A percentile compares a stretch with the other conserved stretches of the same genome.
phyloP scores from a whole-genome alignment of 2,888 invertebrate species.

The Drosophila stalkeri region DNA sequence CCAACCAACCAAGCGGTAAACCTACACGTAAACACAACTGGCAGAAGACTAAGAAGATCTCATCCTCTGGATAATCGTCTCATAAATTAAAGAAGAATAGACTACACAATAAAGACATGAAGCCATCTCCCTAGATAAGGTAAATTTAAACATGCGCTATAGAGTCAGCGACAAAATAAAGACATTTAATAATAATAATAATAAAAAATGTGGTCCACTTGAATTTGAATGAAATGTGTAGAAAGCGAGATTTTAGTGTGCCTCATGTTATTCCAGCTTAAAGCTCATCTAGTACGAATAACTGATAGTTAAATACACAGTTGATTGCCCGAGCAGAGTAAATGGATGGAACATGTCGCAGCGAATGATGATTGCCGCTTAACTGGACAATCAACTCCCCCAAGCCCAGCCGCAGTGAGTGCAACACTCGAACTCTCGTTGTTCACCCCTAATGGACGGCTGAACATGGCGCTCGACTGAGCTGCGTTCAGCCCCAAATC shows the following conservation, averaged over 20 bases:
- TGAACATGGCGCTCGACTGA: constrained; percentile 14
- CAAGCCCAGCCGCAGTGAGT: neutral
- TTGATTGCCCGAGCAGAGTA: constrained; percentile 21
- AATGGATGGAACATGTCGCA: constrained; percentile 29
- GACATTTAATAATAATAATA: too few relatives aligned
- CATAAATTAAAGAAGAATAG: too few relatives aligned
- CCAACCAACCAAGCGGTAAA: too few relatives aligned
- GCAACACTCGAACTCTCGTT: too few relatives aligned
- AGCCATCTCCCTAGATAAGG: too few relatives aligned
- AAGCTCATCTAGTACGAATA: neutral
- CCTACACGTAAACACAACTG: too few relatives aligned
- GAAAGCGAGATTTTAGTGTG: neutral
- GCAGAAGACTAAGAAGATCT: too few relatives aligned
- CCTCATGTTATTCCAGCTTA: neutral
- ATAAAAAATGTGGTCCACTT: neutral
- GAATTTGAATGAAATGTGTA: neutral
- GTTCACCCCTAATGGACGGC: constrained; percentile 20
- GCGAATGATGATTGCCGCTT: constrained; percentile 46
- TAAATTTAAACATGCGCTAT: too few relatives aligned
- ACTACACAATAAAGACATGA: too few relatives aligned
- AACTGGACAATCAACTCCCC: constrained; percentile 4
- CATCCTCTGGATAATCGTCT: too few relatives aligned
- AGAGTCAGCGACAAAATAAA: too few relatives aligned
- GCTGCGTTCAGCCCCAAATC: constrained; percentile 20
- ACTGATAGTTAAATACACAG: constrained; percentile 26